Percentiles rank a stretch among this genome's conserved stretches.
phyloP scores from a whole-genome alignment of 2,888 invertebrate species.

The Drosophila neutralis region DNA sequence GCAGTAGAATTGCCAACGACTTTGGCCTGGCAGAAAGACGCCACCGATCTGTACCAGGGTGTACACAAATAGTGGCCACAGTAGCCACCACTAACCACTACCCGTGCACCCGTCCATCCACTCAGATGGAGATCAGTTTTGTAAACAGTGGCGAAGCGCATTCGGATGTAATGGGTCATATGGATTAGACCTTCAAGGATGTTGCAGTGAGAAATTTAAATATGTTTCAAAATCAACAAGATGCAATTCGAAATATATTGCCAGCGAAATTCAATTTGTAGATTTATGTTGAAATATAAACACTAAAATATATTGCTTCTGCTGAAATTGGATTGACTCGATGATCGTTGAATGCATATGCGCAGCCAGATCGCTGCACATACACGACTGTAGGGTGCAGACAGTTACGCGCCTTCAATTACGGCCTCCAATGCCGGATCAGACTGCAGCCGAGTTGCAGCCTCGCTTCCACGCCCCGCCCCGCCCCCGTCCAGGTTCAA shows the following conservation, averaged over 20 bases:
- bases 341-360: conserved; percentile 27
- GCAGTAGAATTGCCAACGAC: conserved; percentile 53
- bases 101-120: conserved; percentile 10
- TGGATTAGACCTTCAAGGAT: not conserved
- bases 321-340: not conserved
- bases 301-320: not conserved
- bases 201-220: not conserved
- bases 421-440: conserved; percentile 40
- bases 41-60: conserved; percentile 28
- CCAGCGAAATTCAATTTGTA: not conserved
- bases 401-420: conserved; percentile 73
- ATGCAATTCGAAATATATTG: not conserved
- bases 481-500: not conserved
- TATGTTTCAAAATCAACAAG: not conserved
- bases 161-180: conserved; percentile 5
- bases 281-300: not conserved
- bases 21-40: conserved; percentile 40
- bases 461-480: not conserved
- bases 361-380: conserved; percentile 11
- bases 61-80: conserved; percentile 1
- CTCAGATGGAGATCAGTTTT: conserved; percentile 62
- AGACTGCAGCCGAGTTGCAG: conserved; percentile 5
- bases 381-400: conserved; percentile 50
- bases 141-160: conserved; percentile 34
- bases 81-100: conserved; percentile 8